These are phyloP conservation scores for Amphipoea lucens DNA, from an alignment of 2,888 invertebrate species.

Conservation along the genomic window DNA sequence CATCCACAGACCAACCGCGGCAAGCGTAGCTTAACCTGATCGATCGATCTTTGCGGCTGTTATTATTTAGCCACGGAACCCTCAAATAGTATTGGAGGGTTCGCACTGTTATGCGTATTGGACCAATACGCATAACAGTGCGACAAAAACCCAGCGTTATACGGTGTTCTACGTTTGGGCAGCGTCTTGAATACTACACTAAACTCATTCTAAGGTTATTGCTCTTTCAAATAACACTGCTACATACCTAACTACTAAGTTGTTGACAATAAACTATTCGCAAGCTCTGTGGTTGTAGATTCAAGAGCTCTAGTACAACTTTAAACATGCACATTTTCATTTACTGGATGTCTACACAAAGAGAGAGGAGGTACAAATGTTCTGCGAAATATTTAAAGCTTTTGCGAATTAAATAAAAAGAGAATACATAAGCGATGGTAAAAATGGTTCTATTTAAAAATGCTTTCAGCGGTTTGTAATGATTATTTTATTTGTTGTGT, in stretches of 20 bases:
- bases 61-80: too few species aligned
- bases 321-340: conserved; percentile 53
- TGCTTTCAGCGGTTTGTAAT: not conserved
- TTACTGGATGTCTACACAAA: conserved; percentile 39
- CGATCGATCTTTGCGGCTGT: too few species aligned
- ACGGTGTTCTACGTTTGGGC: too few species aligned
- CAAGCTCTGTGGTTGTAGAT: conserved; percentile 47
- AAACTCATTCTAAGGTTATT: conserved; percentile 8
- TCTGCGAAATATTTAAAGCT: conserved; percentile 30
- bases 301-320: conserved; percentile 38
- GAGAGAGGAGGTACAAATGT: conserved; percentile 19
- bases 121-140: too few species aligned
- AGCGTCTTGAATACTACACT: not conserved
- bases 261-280: conserved; percentile 47
- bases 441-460: conserved; percentile 6
- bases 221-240: not conserved
- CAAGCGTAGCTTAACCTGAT: too few species aligned
- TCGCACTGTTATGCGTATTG: too few species aligned
- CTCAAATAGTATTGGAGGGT: too few species aligned
- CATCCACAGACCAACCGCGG: too few species aligned
- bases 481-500: not conserved
- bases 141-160: too few species aligned
- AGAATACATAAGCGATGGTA: not conserved
- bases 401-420: conserved; percentile 22
- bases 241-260: conserved; percentile 9